Percentiles rank a stretch among this genome's conserved stretches.
Evolutionary conservation across 2,888 invertebrate species (phyloP).

Genomic region (Epinotia nisella): DNA sequence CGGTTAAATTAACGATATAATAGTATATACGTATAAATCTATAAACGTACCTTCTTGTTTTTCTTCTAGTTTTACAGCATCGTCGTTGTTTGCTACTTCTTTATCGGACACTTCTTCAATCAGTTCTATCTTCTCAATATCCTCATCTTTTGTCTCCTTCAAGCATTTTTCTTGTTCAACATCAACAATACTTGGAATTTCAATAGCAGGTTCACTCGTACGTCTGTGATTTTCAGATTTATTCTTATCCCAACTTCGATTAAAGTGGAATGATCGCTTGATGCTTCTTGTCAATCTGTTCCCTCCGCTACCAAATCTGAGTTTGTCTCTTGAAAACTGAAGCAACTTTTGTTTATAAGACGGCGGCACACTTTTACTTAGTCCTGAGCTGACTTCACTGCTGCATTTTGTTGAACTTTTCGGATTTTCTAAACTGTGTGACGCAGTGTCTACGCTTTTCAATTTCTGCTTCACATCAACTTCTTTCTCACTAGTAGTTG

Average conservation of each 20-base stretch:
- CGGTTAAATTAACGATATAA: conserved; percentile 3
- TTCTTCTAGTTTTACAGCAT: conserved; percentile 63
- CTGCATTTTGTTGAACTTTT: conserved; percentile 76
- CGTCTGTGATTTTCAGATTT: conserved; percentile 72
- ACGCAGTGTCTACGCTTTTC: conserved; percentile 74
- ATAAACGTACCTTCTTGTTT: conserved; percentile 66
- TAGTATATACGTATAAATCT: conserved; percentile 13
- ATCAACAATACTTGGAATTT: conserved; percentile 64
- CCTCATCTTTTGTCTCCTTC: conserved; percentile 77
- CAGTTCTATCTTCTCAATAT: conserved; percentile 75
- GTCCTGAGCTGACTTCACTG: conserved; percentile 73
- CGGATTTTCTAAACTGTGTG: conserved; percentile 77
- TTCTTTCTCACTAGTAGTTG: conserved; percentile 52
- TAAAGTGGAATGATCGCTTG: conserved; percentile 80
- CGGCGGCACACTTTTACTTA: conserved; percentile 82
- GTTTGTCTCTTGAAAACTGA: conserved; percentile 80
- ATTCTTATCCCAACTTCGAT: conserved; percentile 78
- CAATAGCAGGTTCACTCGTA: conserved; percentile 77
- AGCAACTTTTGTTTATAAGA: conserved; percentile 81
- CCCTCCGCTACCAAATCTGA: conserved; percentile 78
- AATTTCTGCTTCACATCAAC: conserved; percentile 64
- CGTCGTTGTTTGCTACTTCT: conserved; percentile 75
- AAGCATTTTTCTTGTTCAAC: conserved; percentile 64
- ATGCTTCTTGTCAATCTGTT: conserved; percentile 79
- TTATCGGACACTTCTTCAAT: conserved; percentile 75